phyloP scores from a whole-genome alignment of 2,113 vertebrate genomes.

The Atrichornis clamosus region DNA sequence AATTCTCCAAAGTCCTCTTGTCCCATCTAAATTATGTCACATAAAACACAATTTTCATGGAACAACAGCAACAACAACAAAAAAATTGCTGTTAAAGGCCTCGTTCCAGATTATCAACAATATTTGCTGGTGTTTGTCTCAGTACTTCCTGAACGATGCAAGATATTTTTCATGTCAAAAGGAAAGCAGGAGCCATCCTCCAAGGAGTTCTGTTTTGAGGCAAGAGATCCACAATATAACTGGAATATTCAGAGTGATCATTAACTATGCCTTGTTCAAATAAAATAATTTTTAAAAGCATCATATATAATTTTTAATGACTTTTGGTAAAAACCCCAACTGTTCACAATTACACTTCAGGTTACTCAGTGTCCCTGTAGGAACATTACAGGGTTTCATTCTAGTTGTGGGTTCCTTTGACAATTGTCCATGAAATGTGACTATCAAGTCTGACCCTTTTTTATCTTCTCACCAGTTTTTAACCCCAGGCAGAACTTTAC shows the following conservation, averaged over 20 bases:
- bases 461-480: neutral
- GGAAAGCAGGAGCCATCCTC: neutral
- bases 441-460: neutral
- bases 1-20: constrained; percentile 1
- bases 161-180: neutral
- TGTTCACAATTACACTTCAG: neutral
- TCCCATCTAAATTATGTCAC: neutral
- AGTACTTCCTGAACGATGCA: neutral
- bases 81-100: neutral
- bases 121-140: neutral
- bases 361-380: neutral
- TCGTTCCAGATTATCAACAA: neutral
- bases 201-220: neutral
- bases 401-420: neutral
- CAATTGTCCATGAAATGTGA: neutral
- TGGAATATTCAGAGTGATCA: neutral
- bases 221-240: neutral
- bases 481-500: neutral
- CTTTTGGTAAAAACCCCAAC: neutral
- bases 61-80: too few relatives aligned
- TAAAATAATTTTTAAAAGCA: too few relatives aligned
- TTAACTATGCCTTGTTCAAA: neutral
- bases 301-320: neutral
- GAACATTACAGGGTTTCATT: neutral
- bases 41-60: neutral